Base-by-base conservation (phyloP, 1,140 invertebrate genomes). In the Heliconius eleuchia region DNA sequence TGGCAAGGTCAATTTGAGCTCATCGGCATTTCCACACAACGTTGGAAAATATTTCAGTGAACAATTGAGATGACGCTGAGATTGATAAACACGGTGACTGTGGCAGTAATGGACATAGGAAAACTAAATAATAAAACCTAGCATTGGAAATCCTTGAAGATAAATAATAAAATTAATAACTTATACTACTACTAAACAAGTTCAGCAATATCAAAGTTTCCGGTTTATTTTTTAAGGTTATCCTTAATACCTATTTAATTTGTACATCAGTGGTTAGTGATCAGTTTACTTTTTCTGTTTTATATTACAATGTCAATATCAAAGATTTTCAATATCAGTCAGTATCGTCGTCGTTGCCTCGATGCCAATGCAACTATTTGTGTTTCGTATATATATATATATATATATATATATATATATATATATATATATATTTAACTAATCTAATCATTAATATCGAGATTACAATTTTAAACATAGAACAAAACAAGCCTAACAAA, bases 121-220 rank as follows among this genome's bases (percentile, higher is more conserved):
- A 82, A 84, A 73, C 70, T 86, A 84, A 86, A 86, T 82, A 85
- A 86, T 19, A 86, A 85, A 85, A 86, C 82, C 78, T 85, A 83
- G 85, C 80, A 83, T 85, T 82, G 83, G 81, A 88, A 86, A 85
- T 84, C 76, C 78, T 71, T 78, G 84, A 86, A 86, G 83, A 81
- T 86, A 80, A 80, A 82, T 74, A 74, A 66, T 66, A 66, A 46
- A 46, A 66, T 66, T 66, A 66, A 66, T 66, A 66, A 66, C 11
- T 66, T 30, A 30, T 16, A 27, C 23, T 60, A 19, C 4, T 52
- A 19, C 50, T 52, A 13, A 66, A 66, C 52, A 72, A 50, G 57
- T 76, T 42, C 50, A 70, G 60, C 57, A 76, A 66, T 50, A 70
- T 70, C 37, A n/a, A 70, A 71, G 60, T 66, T 76, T 71, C 57